Evolutionary conservation across 2,113 vertebrate species (phyloP), one percentile per base, ranked within the genome.

Genomic region (Myiozetetes cayanensis): DNA sequence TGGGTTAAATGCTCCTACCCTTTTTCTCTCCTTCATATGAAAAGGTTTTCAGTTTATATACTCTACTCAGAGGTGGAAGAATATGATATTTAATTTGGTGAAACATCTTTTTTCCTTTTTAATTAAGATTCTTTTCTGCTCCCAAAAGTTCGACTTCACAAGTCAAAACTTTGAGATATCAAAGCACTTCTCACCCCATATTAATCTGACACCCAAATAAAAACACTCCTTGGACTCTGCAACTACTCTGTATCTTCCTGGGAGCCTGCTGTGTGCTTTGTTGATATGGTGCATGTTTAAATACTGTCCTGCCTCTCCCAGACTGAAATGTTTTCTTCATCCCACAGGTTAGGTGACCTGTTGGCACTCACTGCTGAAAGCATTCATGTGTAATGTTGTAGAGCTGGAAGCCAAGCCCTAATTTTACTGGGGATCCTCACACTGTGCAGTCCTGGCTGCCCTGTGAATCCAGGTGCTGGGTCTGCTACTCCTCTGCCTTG

Each of bases 211-310:
- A 70, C 3, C 8, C 37, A 65, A 85, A 80, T 30, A 47, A 68
- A 88, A 68, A 2, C 3, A 31, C 3, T 61, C 10, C 3, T 20
- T 44, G 35, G 17, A 6, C 12, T 56, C 59, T 58, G 31, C 31
- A 76, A 24, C 30, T 46, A 22, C 11, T 8, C 14, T 2, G 7
- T 27, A 46, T 28, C 33, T 78, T 78, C n/a, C 27, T 74, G 39
- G 22, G 6, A 33, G 23, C 41, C 33, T 67, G 17, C 1, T 71
- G 13, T 13, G 9, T 52, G 49, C 6, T 80, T 71, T 18, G 11
- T 23, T 87, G 43, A 13, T 5, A 8, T 0, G 1, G 10, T 22
- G 5, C 2, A 1, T 17, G 3, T 74, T 66, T 61, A 37, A 80
- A 89, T 46, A 6, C n/a, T 53, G 12, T 58, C 39, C 33, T n/a